These are phyloP conservation scores for Varecia variegata DNA, from an alignment of 2,797 vertebrate genomes.

Conservation along the genomic window DNA sequence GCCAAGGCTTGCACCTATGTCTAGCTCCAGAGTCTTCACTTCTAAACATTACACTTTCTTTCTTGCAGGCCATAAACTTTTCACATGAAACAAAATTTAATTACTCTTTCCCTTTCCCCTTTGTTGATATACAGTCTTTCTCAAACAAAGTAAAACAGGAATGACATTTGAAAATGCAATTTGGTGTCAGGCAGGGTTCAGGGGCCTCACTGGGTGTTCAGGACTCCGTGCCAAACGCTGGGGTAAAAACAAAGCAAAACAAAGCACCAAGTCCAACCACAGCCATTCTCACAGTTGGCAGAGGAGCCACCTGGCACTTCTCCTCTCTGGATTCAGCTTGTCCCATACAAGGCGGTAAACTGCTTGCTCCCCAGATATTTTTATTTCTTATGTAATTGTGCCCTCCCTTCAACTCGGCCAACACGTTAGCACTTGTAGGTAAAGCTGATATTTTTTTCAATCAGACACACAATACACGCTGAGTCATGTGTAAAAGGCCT, in stretches of 20 bases:
- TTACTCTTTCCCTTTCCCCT: background rate
- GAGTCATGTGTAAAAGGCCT: constrained; percentile 66
- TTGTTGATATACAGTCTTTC: constrained; percentile 8
- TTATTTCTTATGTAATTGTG: constrained; percentile 59
- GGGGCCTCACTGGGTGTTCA: constrained; percentile 48
- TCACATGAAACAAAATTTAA: constrained; percentile 7
- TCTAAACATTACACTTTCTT: background rate
- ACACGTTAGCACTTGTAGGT: constrained; percentile 69
- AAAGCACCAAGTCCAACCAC: constrained; percentile 52
- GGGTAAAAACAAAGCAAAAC: constrained; percentile 62
- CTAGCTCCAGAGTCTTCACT: background rate
- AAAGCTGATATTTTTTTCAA: constrained; percentile 40
- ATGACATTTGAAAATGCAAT: constrained; percentile 39
- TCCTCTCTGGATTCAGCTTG: constrained; percentile 33
- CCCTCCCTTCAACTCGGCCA: constrained; percentile 64
- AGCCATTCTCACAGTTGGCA: constrained; percentile 62
- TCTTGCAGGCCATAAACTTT: background rate
- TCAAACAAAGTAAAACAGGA: constrained; percentile 43
- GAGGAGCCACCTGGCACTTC: constrained; percentile 14
- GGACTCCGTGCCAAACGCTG: constrained; percentile 52
- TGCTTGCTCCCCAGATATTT: constrained; percentile 59
- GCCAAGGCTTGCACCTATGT: background rate
- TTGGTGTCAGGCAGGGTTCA: constrained; percentile 64
- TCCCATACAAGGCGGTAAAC: constrained; percentile 50
- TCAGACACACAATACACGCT: constrained; percentile 60